Evolutionary conservation across 2,113 vertebrate genomes (phyloP).

Genomic region (Scortum barcoo): DNA sequence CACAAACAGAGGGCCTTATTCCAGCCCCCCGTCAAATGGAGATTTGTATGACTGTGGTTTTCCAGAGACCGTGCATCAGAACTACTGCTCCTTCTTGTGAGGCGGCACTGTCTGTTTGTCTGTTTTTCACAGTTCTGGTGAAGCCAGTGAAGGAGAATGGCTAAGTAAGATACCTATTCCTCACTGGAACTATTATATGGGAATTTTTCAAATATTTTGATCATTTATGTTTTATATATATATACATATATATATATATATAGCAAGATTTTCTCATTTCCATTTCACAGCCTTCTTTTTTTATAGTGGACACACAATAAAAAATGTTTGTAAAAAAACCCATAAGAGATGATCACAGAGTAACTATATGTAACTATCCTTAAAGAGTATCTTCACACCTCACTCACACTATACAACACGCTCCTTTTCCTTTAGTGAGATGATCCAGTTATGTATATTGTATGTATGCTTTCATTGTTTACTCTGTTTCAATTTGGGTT

Average conservation of each 20-base stretch:
- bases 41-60: conserved; percentile 3
- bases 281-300: no score
- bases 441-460: conserved; percentile 5
- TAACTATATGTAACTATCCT: background rate
- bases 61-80: background rate
- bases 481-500: background rate
- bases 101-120: background rate
- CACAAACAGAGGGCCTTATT: background rate
- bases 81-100: background rate
- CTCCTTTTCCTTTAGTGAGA: background rate
- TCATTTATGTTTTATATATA: no score
- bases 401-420: background rate
- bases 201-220: no score
- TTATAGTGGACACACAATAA: no score
- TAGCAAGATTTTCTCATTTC: no score
- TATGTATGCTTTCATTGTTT: background rate
- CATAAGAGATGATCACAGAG: no score
- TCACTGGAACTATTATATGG: background rate
- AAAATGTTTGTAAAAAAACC: no score
- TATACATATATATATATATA: no score
- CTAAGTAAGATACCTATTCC: background rate
- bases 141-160: background rate
- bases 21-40: background rate
- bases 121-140: background rate
- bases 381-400: background rate